Base-by-base conservation (phyloP, 2,888 invertebrate species). In the Leucozona laternaria region DNA sequence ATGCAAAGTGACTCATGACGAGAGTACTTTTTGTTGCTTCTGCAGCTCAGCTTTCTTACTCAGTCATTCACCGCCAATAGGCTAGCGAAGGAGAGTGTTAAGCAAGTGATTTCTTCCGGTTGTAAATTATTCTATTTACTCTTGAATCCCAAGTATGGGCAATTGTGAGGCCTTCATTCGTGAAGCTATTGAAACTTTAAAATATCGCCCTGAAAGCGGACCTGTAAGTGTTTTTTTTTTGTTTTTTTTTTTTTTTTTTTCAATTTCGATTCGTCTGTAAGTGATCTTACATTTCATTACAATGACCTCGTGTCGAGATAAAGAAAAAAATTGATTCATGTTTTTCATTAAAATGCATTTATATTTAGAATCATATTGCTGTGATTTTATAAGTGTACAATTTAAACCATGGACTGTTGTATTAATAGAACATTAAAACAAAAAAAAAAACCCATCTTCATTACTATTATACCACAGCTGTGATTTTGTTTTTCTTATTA, bases 141-240 rank as follows among this genome's bases (percentile, higher is more conserved):
- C 64, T 28, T 31, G 6, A 64, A 31, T 53, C 68, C 34, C 17
- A 57, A 75, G 31, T 17, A 86, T 86, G 86, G 78, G 82, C 37
- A 86, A 86, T 31, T 82, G 73, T 66, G 71, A 34, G 17, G 78
- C 78, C 8, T 82, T 79, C 25, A 82, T 86, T 58, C 82, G 73
- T 15, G 75, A 82, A 13, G 82, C 75, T 22, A 73, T 86, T 15
- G 86, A 82, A 58, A 75, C 82, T 2, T 48, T 86, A 17, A 75
- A 64, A 5, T 79, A 43, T 31, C 28, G 28, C 3, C 73, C 73
- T 1, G 57, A 70, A 60, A 43, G 25, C 62, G 58, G 45, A 28
- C 43, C 70, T 22, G 64, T 75, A 57, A 79, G 79, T 78, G 8
- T 15, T 3, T n/a, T 31, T 34, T 22, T 40, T 45, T 71, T 34